These are phyloP conservation scores for Pachymerium ferrugineum DNA, from an alignment of 2,888 invertebrate genomes.

Conservation along the genomic window DNA sequence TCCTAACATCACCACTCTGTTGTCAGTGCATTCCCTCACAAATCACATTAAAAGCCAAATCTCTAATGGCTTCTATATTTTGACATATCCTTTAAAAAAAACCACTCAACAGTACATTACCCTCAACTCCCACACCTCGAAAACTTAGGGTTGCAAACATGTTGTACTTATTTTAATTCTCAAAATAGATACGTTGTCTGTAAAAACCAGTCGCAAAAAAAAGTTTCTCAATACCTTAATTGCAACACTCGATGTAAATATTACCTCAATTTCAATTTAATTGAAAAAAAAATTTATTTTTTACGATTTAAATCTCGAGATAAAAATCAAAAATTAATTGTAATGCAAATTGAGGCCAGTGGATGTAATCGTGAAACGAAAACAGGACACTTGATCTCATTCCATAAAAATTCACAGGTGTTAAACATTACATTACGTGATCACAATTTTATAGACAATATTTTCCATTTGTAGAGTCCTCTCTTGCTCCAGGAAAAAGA, in stretches of 20 bases:
- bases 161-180: slow-evolving; percentile 7
- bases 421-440: background rate
- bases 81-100: background rate
- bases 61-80: background rate
- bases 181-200: background rate
- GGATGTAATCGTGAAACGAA: background rate
- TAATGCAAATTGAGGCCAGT: slow-evolving; percentile 1
- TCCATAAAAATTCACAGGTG: background rate
- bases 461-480: background rate
- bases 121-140: background rate
- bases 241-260: background rate
- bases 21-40: no score
- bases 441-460: background rate
- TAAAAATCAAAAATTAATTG: no score
- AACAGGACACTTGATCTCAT: background rate
- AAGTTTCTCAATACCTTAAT: background rate
- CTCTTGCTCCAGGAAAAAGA: no score
- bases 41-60: background rate
- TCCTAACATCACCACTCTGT: no score
- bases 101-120: background rate
- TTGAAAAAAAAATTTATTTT: no score
- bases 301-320: no score
- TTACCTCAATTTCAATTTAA: background rate
- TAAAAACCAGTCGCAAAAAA: background rate
- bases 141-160: background rate